These are phyloP conservation scores for Cyprinella venusta DNA, from an alignment of 2,797 vertebrate genomes.

Conservation along the genomic window DNA sequence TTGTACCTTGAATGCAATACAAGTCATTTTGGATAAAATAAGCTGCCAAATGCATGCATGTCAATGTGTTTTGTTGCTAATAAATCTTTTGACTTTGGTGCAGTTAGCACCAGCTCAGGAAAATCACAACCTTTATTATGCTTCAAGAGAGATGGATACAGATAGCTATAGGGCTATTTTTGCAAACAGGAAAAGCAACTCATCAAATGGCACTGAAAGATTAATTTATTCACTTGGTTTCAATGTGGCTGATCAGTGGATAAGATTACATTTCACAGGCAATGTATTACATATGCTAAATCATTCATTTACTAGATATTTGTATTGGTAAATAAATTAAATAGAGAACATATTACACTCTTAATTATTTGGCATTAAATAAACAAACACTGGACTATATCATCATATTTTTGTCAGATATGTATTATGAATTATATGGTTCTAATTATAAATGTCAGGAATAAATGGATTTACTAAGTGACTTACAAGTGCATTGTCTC, in stretches of 20 bases:
- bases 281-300: not conserved
- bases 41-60: not conserved
- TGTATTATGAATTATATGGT: not conserved
- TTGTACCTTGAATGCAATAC: not conserved
- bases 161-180: not conserved
- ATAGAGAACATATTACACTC: not conserved
- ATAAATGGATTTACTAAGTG: not conserved
- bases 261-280: not conserved
- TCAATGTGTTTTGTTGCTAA: not conserved
- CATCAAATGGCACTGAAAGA: not conserved
- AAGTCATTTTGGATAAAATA: not conserved
- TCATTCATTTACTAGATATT: not conserved
- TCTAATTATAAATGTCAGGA: not conserved
- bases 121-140: not conserved
- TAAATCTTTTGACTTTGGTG: not conserved
- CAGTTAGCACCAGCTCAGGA: not conserved
- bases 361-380: not conserved
- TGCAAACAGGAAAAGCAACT: not conserved
- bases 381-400: not conserved
- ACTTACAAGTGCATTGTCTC: not conserved
- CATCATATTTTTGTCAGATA: not conserved
- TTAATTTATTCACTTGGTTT: slow-evolving; percentile 28
- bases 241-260: slow-evolving; percentile 1
- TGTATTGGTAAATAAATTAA: not conserved
- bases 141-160: not conserved